A percentile compares a stretch with the other conserved stretches of the same genome.
These are phyloP conservation scores for Neuroterus valhalla DNA, from an alignment of 1,140 invertebrate species.

Conservation along the genomic window DNA sequence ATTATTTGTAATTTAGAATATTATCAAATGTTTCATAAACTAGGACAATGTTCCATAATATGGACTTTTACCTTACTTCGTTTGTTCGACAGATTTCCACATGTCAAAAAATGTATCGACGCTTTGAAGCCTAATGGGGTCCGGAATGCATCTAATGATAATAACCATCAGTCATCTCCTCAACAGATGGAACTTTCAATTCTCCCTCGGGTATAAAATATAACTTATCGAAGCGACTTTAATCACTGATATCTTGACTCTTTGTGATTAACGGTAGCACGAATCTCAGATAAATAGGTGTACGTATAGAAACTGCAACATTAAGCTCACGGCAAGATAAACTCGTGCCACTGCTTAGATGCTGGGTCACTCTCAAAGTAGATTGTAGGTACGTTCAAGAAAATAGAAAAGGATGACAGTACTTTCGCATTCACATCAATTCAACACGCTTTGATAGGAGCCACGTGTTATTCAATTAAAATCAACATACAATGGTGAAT, in stretches of 20 bases:
- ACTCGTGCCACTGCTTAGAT: slow-evolving; percentile 2
- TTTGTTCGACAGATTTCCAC: too few species aligned
- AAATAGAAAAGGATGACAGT: neutral
- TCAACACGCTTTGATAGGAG: slow-evolving; percentile 8
- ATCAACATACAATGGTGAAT: slow-evolving; percentile 29
- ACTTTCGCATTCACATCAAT: slow-evolving; percentile 12
- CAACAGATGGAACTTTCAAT: neutral
- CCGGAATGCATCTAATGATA: neutral
- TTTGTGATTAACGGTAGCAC: slow-evolving; percentile 25
- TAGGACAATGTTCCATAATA: too few species aligned
- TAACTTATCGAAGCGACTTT: neutral
- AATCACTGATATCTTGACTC: slow-evolving; percentile 27
- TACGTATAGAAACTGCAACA: slow-evolving; percentile 5
- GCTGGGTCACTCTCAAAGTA: neutral
- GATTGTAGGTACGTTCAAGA: neutral
- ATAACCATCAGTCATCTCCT: neutral
- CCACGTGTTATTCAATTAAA: slow-evolving; percentile 29
- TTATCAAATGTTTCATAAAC: too few species aligned
- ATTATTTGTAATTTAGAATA: too few species aligned
- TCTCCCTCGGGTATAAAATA: neutral
- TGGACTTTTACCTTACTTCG: too few species aligned
- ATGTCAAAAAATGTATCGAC: too few species aligned
- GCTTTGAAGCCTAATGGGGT: too few species aligned
- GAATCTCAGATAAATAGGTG: slow-evolving; percentile 11
- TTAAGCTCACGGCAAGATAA: neutral